These are phyloP conservation scores for Drosophila ezoana DNA, from an alignment of 2,888 invertebrate genomes.

Conservation along the genomic window DNA sequence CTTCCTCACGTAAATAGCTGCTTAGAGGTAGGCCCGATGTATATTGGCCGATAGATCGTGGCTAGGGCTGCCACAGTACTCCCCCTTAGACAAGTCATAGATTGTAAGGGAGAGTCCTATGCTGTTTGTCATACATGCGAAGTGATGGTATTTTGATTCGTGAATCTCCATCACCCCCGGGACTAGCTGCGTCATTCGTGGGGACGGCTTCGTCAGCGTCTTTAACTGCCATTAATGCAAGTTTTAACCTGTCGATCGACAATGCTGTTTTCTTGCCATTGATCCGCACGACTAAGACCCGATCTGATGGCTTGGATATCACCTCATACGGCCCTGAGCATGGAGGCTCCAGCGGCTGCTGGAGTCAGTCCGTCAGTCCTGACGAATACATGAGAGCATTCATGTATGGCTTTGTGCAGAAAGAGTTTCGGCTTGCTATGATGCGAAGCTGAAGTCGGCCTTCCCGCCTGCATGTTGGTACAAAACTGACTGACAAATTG, in stretches of 20 bases:
- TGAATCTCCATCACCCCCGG: too few relatives aligned
- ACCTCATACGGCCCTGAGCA: background rate
- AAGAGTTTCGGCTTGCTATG: constrained; percentile 5
- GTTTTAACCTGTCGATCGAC: too few relatives aligned
- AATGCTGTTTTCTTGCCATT: too few relatives aligned
- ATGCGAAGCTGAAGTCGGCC: background rate
- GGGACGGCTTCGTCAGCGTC: too few relatives aligned
- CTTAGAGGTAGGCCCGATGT: too few relatives aligned
- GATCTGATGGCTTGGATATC: background rate
- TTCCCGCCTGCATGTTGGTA: background rate
- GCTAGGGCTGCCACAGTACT: background rate
- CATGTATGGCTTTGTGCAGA: background rate
- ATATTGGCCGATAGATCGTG: background rate
- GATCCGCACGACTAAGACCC: background rate
- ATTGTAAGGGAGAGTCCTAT: background rate
- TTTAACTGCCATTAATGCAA: too few relatives aligned
- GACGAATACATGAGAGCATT: constrained; percentile 1
- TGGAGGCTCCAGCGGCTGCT: background rate
- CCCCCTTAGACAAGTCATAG: background rate
- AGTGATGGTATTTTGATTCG: background rate
- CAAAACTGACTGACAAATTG: constrained; percentile 5
- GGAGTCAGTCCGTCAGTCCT: background rate
- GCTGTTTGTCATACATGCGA: background rate
- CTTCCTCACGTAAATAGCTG: too few relatives aligned
- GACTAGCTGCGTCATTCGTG: background rate